A percentile compares a stretch with the other conserved stretches of the same genome.
Evolutionary conservation across 2,113 vertebrate genomes (phyloP).

Genomic region (Seriola rivoliana): DNA sequence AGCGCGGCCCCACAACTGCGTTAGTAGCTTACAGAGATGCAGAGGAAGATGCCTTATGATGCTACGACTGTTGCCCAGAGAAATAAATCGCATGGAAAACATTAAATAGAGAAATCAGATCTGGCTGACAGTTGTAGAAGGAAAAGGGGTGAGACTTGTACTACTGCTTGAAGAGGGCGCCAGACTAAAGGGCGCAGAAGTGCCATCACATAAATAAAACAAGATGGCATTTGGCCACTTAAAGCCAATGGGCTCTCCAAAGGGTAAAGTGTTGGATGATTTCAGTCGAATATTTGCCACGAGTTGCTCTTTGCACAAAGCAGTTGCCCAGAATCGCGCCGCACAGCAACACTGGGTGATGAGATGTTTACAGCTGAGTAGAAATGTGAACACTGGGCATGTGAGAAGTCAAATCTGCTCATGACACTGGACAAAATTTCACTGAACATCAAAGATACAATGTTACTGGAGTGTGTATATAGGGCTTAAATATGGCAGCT

Average conservation of each 20-base stretch:
- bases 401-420: constrained; percentile 66
- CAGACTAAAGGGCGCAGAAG: constrained; percentile 47
- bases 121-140: constrained; percentile 39
- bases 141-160: constrained; percentile 31
- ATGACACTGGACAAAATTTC: constrained; percentile 55
- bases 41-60: constrained; percentile 69
- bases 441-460: constrained; percentile 26
- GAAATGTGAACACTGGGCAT: constrained; percentile 50
- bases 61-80: constrained; percentile 68
- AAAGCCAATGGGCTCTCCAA: constrained; percentile 58
- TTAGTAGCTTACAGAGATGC: constrained; percentile 69
- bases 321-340: constrained; percentile 52
- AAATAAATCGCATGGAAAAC: constrained; percentile 62
- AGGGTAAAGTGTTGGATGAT: constrained; percentile 63
- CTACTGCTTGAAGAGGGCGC: constrained; percentile 40
- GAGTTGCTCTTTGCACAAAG: constrained; percentile 67
- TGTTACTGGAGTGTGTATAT: neutral
- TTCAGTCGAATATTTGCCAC: constrained; percentile 47
- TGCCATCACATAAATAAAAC: constrained; percentile 64
- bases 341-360: constrained; percentile 36
- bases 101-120: constrained; percentile 50
- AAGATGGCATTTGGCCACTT: constrained; percentile 64
- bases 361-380: constrained; percentile 56
- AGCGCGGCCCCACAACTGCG: constrained; percentile 57
- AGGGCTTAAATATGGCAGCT: neutral